Base-by-base conservation (phyloP, 2,888 invertebrate genomes). In the Pseudococcus longispinus region DNA sequence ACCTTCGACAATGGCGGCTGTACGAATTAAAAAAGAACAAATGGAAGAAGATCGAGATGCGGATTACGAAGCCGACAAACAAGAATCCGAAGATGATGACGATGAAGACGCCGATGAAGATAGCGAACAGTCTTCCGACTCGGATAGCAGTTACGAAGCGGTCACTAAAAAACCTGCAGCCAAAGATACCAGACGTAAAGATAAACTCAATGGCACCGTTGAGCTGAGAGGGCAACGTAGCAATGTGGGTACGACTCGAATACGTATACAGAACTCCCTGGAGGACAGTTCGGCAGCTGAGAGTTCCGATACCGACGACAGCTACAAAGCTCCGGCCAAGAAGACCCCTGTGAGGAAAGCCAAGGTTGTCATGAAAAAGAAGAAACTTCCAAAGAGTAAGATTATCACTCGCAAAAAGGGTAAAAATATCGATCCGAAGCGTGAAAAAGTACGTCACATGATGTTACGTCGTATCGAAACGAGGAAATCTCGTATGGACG, bases 321-420 rank as follows among this genome's bases (percentile, higher is more conserved):
- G 70, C 26, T 42, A 51, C 13, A 51, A 51, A 51, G 37, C 37
- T 23, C 51, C 51, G n/a, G 13, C 29, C 46, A 83, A 23, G 13
- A 83, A 83, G 83, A 42, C 83, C 0, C 80, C 80, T 2, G 4
- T 37, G 18, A 77, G 83, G 8, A 80, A 87, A 9, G 1, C 37
- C 2, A 87, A 83, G 8, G 11, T 87, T 0, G 8, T 87, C 2
- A 55, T 85, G 20, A 87, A 87, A 32, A 88, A 85, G 84, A 51
- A 51, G 44, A 88, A 83, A 51, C n/a, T n/a, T 4, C 88, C 87
- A 4, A 88, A 88, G 51, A 88, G 82, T 9, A 84, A 84, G 8
- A 60, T 55, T 5, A 29, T 84, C 29, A 42, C 42, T 23, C 37
- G 46, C n/a, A 77, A 85, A 26, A 77, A 74, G 29, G 51, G 51